Evolutionary conservation across 2,797 vertebrate species (phyloP).

Genomic region (Enteromius unitaeniatus): DNA sequence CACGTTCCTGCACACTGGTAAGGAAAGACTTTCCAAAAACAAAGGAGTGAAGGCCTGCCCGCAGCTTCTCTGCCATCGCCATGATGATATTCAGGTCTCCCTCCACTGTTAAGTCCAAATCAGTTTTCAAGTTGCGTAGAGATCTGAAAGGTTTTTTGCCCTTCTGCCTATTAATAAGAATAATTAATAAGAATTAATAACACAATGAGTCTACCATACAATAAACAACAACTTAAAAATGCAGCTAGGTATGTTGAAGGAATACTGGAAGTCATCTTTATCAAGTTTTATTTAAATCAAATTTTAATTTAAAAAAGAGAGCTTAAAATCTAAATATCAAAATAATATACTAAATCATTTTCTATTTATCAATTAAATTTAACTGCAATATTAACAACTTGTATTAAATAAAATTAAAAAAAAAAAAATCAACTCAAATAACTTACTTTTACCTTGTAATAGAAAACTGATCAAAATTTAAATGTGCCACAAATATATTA

Average conservation of each 20-base stretch:
- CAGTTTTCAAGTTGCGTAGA: conserved; percentile 90
- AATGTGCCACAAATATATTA: neutral
- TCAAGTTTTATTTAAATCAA: too few relatives aligned
- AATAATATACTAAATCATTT: neutral
- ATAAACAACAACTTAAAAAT: neutral
- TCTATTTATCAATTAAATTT: neutral
- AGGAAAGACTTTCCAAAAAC: conserved; percentile 94
- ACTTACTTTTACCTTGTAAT: neutral
- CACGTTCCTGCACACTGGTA: conserved; percentile 93
- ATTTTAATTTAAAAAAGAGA: neutral
- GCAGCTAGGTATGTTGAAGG: neutral
- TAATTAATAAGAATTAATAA: neutral
- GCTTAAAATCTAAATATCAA: neutral
- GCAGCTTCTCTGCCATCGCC: conserved; percentile 97
- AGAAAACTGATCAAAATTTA: neutral
- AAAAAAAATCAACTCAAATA: neutral
- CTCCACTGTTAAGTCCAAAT: conserved; percentile 91
- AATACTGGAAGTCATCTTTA: neutral
- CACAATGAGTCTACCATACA: neutral
- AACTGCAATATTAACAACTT: too few relatives aligned
- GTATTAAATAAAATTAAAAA: neutral
- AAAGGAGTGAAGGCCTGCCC: conserved; percentile 93
- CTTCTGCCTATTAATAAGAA: conserved; percentile 85
- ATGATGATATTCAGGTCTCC: conserved; percentile 96
- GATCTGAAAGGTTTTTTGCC: conserved; percentile 95